Base-by-base conservation (phyloP, 2,888 invertebrate genomes). In the Sphaerophoria rueppellii region DNA sequence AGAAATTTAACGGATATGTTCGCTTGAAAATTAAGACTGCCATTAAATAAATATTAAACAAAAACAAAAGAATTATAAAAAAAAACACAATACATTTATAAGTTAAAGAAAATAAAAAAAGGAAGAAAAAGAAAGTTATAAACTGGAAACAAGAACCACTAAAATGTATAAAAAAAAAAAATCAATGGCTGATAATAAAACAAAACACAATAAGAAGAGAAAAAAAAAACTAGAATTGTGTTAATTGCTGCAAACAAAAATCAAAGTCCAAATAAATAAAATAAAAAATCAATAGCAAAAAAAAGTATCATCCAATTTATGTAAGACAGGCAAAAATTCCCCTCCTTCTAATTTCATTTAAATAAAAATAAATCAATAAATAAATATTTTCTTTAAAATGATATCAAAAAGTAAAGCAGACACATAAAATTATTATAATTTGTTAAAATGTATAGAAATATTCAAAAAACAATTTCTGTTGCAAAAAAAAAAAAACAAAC, bases 71-170 rank as follows among this genome's bases (percentile, higher is more conserved):
- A 48, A 75, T 58, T 52, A 58, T 67, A 75, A 52, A 52, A 54
- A 54, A 82, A 83, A 71, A 76, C 74, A 83, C 80, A 81, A 81
- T 85, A 85, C 85, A 85, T 85, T 80, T 85, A 85, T 85, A 85
- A 85, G 85, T 70, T 65, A 79, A 83, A 73, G 46, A 40, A 74
- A 74, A 50, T 57, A 37, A 50, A 75, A 57, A 16, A 24, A 60
- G 12, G 75, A 83, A 69, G 46, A 48, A 74, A 73, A 48, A 48
- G 35, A 50, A 75, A 71, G 52, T 34, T 67, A 73, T 60, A 69
- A 82, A 55, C 67, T 57, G 48, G 43, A 54, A 80, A 79, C n/a
- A 43, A 69, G 70, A 43, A 40, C 6, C 40, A 40, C 63, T 0
- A 14, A 69, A 77, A 85, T 85, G 85, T 80, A 80, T 69, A 63